phyloP scores from a whole-genome alignment of 2,113 vertebrate genomes.

The Rhinopomastus cyanomelas region DNA sequence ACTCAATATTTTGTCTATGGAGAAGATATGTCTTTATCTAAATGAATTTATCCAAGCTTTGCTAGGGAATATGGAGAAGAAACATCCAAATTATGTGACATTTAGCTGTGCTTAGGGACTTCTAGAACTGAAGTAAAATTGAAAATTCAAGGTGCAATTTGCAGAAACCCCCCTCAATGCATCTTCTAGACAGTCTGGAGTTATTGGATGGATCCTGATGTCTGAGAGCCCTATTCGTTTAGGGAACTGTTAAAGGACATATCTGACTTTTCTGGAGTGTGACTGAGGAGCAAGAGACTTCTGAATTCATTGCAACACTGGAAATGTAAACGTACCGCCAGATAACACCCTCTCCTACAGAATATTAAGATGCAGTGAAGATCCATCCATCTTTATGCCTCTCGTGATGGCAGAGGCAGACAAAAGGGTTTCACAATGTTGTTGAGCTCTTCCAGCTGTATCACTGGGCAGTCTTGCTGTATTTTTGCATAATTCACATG shows the following conservation, averaged over 20 bases:
- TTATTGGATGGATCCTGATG: background rate
- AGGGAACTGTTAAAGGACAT: background rate
- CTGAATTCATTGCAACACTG: background rate
- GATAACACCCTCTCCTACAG: background rate
- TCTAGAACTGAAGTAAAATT: too few species aligned
- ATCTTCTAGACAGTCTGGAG: background rate
- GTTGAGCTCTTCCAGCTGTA: background rate
- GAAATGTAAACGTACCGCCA: background rate
- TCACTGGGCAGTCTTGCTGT: background rate
- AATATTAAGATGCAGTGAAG: background rate
- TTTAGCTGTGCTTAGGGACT: background rate
- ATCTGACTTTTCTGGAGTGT: background rate
- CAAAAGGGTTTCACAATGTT: background rate
- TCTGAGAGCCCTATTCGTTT: background rate
- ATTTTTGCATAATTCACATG: rapidly evolving
- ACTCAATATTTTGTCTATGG: background rate
- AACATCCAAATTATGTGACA: background rate
- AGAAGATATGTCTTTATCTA: background rate
- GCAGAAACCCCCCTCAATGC: background rate
- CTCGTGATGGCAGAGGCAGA: background rate
- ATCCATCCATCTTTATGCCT: background rate
- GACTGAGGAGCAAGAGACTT: background rate
- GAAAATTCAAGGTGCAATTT: background rate
- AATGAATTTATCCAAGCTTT: background rate
- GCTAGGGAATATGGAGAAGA: background rate